Evolutionary conservation across 2,888 invertebrate genomes (phyloP), one percentile per base, ranked within the genome.

Genomic region (Drosophila barbarae): DNA sequence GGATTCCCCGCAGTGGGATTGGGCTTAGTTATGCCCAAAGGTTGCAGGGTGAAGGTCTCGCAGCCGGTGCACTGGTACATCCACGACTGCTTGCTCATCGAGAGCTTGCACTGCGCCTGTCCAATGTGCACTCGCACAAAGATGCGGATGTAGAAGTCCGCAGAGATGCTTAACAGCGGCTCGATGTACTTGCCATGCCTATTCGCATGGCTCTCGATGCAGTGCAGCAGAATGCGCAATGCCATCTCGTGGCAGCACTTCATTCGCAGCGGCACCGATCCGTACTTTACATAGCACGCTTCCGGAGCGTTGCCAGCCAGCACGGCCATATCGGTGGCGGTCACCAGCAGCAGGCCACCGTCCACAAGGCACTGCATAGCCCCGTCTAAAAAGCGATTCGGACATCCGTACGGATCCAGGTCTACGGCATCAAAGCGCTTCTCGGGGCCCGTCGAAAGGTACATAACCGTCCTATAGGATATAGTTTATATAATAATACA

Each of bases 281-380:
- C 98, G 87, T 99, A 99, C 90, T 98, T 98, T 9, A 93, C 92
- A 79, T 94, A 93, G 93, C 98, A 98, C 0, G 98, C 96, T 90
- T 99, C 99, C 0, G 97, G 95, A 0, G 95, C 93, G 90, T 98
- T 98, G 0, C 99, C 99, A 60, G 98, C 98, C 46, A 99, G 89
- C 0, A 98, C 95, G 0, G 95, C 96, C 96, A 98, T 97, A 88
- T 99, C 99, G 0, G 99, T 99, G 28, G 98, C 98, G 0, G 99
- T 99, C 0, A 99, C 94, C 76, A 98, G 92, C 32, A 99, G 90
- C 28, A 99, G 87, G 0, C 99, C 99, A 13, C 95, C 95, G 73
- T 95, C 94, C 49, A 91, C 91, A 0, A 96, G 90, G 64, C 94
- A 93, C 87, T 96, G 95, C 0, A 98, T 93, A 0, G 97, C 96